Base-by-base conservation (phyloP, 2,888 invertebrate genomes). In the Ecliptopera silaceata region DNA sequence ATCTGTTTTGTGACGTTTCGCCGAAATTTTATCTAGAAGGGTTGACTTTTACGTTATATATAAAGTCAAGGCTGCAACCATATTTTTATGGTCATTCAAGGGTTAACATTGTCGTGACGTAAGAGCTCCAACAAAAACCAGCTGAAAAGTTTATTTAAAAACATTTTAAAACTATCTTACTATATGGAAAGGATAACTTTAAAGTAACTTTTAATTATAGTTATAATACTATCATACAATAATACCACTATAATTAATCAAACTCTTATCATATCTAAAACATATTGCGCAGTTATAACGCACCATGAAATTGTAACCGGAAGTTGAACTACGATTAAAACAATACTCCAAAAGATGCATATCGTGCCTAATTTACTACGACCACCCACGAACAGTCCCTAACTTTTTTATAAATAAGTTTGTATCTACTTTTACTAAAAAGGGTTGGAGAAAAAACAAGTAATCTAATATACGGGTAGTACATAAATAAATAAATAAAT, bases 261-360 rank as follows among this genome's bases (percentile, higher is more conserved):
- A 58, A 29, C 29, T 17, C 55, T 45, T 43, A 58, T 59, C 55
- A 36, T 22, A 20, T 11, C 42, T 15, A 47, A 51, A 57, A 32
- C 26, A 52, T 36, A 53, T 20, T 44, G 26, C 32, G 45, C 39
- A 48, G 47, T 57, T 61, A 54, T 59, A 45, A n/a, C n/a, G n/a
- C 17, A 56, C 56, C 57, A 58, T 56, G 47, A 66, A 61, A 59
- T 58, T 39, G 51, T 52, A 36, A 55, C 56, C 66, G 66, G 66
- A 66, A 63, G 61, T 63, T 50, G 12, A 53, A 29, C 46, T 31
- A 52, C 56, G 44, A 64, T 66, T 66, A 61, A 65, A 64, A 64
- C 63, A 66, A 64, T 61, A 59, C 50, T 20, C 52, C 38, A 56
- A 57, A 50, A 63, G 65, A 68, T 68, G 49, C 61, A 63, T 64